Base-by-base conservation (phyloP, 53 echinoderm and acorn worm genomes). In the Henricia sp. region DNA sequence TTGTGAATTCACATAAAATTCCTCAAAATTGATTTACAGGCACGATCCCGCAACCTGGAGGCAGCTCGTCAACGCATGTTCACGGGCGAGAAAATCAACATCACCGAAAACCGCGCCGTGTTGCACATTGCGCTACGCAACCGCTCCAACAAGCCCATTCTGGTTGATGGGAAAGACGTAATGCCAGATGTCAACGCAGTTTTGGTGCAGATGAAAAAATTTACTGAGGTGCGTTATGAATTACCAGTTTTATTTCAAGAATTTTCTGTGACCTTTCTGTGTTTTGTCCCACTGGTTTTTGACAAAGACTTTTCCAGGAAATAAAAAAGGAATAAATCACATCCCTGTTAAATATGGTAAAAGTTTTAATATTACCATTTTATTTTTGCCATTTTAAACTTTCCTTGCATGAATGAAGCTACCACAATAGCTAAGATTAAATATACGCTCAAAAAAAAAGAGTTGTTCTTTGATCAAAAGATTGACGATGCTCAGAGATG, bases 31-130 rank as follows among this genome's bases (percentile, higher is more conserved):
- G n/a, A 51, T 57, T 78, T 64, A 0, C 52, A 97, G 99, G 99
- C 94, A 29, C 83, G 66, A 25, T 74, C 94, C 0, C 41, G 92
- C 44, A 84, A 88, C 23, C 28, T 97, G 6, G 94, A 97, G 59
- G 92, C 88, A 33, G 90, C 90, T 23, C 83, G 99, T 29, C 92
- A 97, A 12, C 69, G 82, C 35, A 90, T 97, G 92, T 97, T 97
- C 50, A 70, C 70, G n/a, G 99, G 99, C 17, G 86, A 92, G 70
- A 97, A 94, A 87, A 97, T 97, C 80, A 97, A 97, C 87, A 94
- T 97, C 83, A 97, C 99, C 0, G 99, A 97, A 73, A 70, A 88
- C 20, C 77, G 99, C 28, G 94, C 99, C 10, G 99, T 97, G 26
- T 87, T 97, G 5, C 99, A 97, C 42, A 67, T 90, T 24, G 99